Conservation (phyloP, 1,140 invertebrate species). For the Magallana angulata region DNA sequence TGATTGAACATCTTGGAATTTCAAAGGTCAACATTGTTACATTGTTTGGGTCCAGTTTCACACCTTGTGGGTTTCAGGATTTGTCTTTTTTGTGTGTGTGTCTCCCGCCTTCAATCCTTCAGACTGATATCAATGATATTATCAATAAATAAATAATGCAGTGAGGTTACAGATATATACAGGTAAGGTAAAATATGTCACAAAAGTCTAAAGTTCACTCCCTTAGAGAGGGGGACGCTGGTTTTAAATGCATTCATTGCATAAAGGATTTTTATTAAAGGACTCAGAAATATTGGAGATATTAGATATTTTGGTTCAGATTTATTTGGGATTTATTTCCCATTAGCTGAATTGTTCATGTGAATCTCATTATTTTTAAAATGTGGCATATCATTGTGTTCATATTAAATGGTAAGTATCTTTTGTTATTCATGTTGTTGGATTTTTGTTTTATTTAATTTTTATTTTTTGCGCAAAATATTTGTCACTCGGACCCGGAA, state of each 20-base stretch:
- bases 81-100: neutral
- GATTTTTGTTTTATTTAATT: neutral
- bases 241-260: neutral
- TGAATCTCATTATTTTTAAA: slow-evolving; percentile 15
- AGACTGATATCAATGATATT: neutral
- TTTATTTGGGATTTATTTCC: neutral
- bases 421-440: neutral
- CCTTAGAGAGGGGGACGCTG: neutral
- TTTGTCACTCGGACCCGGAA: neutral
- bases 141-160: neutral
- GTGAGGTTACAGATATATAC: neutral
- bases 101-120: neutral
- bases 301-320: too few relatives aligned
- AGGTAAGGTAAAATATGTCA: neutral
- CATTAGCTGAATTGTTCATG: neutral
- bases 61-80: neutral
- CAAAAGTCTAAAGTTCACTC: slow-evolving; percentile 26
- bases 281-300: neutral
- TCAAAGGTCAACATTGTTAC: slow-evolving; percentile 16
- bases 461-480: neutral
- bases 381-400: slow-evolving; percentile 12
- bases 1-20: neutral
- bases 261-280: neutral
- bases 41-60: slow-evolving; percentile 5
- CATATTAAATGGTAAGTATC: slow-evolving; percentile 13